Percentiles rank a stretch among this genome's conserved stretches.
Evolutionary conservation across 2,888 invertebrate species (phyloP).

Genomic region (Agrilus biguttatus): DNA sequence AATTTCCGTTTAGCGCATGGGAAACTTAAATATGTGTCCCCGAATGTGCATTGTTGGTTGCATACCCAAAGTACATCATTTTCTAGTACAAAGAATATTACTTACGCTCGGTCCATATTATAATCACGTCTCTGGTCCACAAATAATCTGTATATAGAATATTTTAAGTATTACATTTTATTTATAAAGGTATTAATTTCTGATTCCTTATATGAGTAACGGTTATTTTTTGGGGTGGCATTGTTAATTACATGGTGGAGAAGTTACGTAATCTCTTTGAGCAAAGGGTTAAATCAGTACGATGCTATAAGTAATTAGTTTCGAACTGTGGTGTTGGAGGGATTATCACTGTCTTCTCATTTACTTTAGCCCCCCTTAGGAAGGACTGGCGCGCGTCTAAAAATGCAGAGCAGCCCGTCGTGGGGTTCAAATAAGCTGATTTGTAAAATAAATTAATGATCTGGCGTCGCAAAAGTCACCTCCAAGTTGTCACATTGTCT

Average conservation of each 20-base stretch:
- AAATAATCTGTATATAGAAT: too few species aligned
- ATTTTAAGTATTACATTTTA: too few species aligned
- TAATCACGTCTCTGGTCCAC: too few species aligned
- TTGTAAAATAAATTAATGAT: slow-evolving; percentile 35
- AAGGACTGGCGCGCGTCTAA: slow-evolving; percentile 18
- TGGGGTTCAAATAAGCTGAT: slow-evolving; percentile 32
- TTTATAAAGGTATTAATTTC: too few species aligned
- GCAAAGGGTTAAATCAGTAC: slow-evolving; percentile 16
- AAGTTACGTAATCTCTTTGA: slow-evolving; percentile 3
- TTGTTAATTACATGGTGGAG: slow-evolving; percentile 7
- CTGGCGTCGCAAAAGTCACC: slow-evolving; percentile 30
- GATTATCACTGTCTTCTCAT: slow-evolving; percentile 27
- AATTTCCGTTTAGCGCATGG: too few species aligned
- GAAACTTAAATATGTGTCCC: too few species aligned
- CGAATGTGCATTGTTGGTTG: too few species aligned
- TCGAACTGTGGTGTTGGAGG: slow-evolving; percentile 19
- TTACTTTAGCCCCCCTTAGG: slow-evolving; percentile 25
- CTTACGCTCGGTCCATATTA: too few species aligned
- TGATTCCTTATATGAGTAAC: too few species aligned
- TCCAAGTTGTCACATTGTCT: slow-evolving; percentile 31
- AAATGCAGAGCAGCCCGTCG: slow-evolving; percentile 24
- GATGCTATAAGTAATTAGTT: slow-evolving; percentile 21
- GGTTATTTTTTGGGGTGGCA: too few species aligned
- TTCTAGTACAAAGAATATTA: too few species aligned
- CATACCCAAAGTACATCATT: too few species aligned